Percentiles rank a stretch among this genome's conserved stretches.
phyloP scores from a whole-genome alignment of 1,140 invertebrate genomes.

The Bombus ignitus region DNA sequence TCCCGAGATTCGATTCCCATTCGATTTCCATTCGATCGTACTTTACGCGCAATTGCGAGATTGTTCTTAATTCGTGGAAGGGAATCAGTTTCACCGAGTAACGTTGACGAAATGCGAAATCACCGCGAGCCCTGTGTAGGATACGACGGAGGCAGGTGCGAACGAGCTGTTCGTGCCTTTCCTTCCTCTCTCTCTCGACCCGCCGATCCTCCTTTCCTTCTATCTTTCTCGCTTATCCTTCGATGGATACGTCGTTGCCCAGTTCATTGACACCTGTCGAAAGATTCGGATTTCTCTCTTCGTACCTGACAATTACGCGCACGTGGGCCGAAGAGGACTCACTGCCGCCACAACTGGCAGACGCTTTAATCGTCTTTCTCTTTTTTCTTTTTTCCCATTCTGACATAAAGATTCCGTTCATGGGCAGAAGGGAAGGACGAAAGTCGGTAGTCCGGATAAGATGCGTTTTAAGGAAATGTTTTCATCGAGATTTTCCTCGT shows the following conservation, averaged over 20 bases:
- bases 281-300: constrained; percentile 71
- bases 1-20: not conserved
- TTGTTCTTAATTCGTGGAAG: not conserved
- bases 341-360: constrained; percentile 43
- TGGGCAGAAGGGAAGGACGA: not conserved
- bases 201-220: constrained; percentile 25
- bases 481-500: not conserved
- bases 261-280: constrained; percentile 80
- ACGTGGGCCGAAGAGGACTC: constrained; percentile 61
- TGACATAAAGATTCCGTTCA: constrained; percentile 26
- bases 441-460: not conserved
- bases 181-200: constrained; percentile 21
- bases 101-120: constrained; percentile 60
- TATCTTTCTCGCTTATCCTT: constrained; percentile 63
- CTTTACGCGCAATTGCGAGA: not conserved
- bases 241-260: constrained; percentile 68
- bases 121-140: constrained; percentile 54
- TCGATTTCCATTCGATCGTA: not conserved
- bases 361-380: constrained; percentile 27
- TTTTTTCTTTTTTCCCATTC: not conserved
- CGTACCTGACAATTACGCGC: constrained; percentile 71
- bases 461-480: not conserved
- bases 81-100: constrained; percentile 44
- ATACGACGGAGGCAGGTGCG: constrained; percentile 63
- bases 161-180: constrained; percentile 57